phyloP scores from a whole-genome alignment of 2,797 vertebrate genomes.

The Linurgus olivaceus region DNA sequence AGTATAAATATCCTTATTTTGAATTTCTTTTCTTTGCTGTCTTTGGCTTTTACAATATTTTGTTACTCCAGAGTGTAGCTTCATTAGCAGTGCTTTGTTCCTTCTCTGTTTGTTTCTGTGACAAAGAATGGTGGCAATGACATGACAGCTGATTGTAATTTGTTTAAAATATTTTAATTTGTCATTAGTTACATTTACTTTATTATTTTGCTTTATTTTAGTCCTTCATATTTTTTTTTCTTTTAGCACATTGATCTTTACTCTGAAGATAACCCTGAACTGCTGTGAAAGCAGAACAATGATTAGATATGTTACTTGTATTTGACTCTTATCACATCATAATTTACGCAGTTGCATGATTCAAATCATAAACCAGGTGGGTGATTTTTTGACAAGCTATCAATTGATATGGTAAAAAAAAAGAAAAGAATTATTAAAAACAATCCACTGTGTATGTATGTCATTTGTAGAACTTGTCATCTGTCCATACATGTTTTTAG shows the following conservation, averaged over 20 bases:
- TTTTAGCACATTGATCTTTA: constrained; percentile 80
- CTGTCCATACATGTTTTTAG: background rate
- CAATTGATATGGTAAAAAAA: constrained; percentile 19
- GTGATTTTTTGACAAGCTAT: constrained; percentile 71
- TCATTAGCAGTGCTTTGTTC: constrained; percentile 47
- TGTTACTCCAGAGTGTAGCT: background rate
- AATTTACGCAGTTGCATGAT: constrained; percentile 75
- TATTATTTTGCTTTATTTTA: constrained; percentile 78
- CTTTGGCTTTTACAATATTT: constrained; percentile 16
- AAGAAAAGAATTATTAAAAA: background rate
- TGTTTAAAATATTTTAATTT: constrained; percentile 34
- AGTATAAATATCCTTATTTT: constrained; percentile 23
- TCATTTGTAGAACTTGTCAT: constrained; percentile 17
- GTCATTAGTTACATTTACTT: constrained; percentile 56
- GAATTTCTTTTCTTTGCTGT: constrained; percentile 45
- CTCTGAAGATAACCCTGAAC: constrained; percentile 73
- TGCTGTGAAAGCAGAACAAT: constrained; percentile 70
- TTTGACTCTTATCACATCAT: constrained; percentile 73
- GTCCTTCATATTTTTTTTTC: constrained; percentile 75
- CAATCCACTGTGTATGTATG: background rate
- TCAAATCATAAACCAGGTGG: constrained; percentile 78
- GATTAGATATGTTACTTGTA: constrained; percentile 72
- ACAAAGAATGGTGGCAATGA: constrained; percentile 9
- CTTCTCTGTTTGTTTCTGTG: constrained; percentile 19
- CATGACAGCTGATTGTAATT: constrained; percentile 29